Base-by-base conservation (phyloP, 2,888 invertebrate genomes). In the Nysson spinosus region DNA sequence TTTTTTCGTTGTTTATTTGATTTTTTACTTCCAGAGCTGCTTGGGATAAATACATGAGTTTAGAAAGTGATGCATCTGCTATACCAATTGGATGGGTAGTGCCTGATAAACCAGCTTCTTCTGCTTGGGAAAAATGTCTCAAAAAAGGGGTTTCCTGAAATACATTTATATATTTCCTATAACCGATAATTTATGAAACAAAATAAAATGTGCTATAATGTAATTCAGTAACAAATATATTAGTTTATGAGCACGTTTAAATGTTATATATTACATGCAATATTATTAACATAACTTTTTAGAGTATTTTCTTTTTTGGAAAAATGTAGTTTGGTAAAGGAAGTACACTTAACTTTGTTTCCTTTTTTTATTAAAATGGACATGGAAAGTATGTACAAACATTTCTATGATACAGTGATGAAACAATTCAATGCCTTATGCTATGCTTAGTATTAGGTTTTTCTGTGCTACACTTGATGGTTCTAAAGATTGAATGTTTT, bases 81-180 rank as follows among this genome's bases (percentile, higher is more conserved):
- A 88, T 95, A 69, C 95, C 95, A 5, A 78, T 91, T 24, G 93
- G 93, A 0, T 95, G 94, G 94, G 90, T 94, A 14, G 80, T 92
- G 26, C 94, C 93, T 28, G 82, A 89, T 52, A 84, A 82, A 61
- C 88, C 89, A 22, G 85, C 87, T 22, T 87, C 87, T 54, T 81
- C 84, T 57, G 76, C 81, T 5, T 90, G 89, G 89, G 82, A 84
- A 76, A 81, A 81, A 65, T 84, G 75, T 58, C 80, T 85, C 51
- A 82, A 71, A 43, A 77, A 77, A 64, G 68, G 81, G 35, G 16
- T 28, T 44, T 64, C 46, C 24, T 70, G 44, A 71, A 43, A 54
- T 47, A 39, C 62, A 28, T 1, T 63, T 14, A 11, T 14, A 3
- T 12, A 9, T 44, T n/a, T 11, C 42, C 30, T 40, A 22, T 69